phyloP scores from a whole-genome alignment of 2,113 vertebrate species.

The Glareola pratincola region DNA sequence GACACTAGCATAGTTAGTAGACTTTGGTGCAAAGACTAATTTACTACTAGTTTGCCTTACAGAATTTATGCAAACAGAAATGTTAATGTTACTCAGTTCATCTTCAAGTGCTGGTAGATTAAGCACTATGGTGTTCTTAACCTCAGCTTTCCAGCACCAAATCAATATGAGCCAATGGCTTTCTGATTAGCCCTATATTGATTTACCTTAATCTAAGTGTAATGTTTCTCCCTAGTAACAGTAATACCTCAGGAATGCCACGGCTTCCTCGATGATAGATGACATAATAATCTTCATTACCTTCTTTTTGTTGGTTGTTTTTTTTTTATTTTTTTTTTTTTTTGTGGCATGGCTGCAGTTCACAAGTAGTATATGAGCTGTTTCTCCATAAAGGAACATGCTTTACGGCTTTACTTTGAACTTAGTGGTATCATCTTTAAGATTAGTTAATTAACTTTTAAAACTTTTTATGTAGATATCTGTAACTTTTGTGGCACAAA shows the following conservation, averaged over 20 bases:
- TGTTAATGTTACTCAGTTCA: not conserved
- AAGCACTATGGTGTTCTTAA: not conserved
- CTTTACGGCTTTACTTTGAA: not conserved
- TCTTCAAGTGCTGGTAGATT: not conserved
- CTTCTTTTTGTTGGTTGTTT: not conserved
- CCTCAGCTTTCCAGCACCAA: not conserved
- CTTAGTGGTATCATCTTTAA: not conserved
- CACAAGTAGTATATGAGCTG: not conserved
- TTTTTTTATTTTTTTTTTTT: not conserved
- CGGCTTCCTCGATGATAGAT: not conserved
- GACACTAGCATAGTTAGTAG: not conserved
- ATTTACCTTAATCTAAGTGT: conserved; percentile 4
- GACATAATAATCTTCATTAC: not conserved
- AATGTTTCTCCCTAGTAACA: not conserved
- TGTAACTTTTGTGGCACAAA: not conserved
- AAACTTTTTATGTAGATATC: not conserved
- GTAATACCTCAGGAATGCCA: not conserved
- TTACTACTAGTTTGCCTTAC: not conserved
- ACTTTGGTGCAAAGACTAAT: not conserved
- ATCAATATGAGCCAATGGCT: not conserved
- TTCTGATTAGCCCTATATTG: not conserved
- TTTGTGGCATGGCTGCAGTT: not conserved
- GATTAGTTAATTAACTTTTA: not conserved
- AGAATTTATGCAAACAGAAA: not conserved
- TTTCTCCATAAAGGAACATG: not conserved